Percentiles rank a stretch among this genome's conserved stretches.
Conservation (phyloP, 2,888 invertebrate species). For the Scaptomyza flava region DNA sequence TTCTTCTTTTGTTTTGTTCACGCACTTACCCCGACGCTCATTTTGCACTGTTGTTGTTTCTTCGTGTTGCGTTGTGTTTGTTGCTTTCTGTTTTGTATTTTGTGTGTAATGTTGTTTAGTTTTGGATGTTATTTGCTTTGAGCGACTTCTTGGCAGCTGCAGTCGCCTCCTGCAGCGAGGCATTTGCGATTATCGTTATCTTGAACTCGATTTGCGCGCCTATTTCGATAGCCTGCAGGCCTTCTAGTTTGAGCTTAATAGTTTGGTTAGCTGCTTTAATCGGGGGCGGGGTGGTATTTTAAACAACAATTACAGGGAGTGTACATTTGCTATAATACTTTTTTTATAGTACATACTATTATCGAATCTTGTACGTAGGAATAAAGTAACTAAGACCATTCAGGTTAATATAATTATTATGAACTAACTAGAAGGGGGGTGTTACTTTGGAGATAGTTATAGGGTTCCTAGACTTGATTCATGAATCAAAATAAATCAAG, state of each 20-base stretch:
- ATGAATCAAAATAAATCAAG: no score
- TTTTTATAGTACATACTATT: no score
- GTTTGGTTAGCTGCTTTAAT: neutral
- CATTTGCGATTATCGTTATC: slow-evolving; percentile 83
- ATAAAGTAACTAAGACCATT: no score
- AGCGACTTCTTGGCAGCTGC: slow-evolving; percentile 83
- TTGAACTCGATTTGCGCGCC: slow-evolving; percentile 83
- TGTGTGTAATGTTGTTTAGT: slow-evolving; percentile 65
- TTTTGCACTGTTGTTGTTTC: slow-evolving; percentile 40
- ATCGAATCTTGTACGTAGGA: no score
- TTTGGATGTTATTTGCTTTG: slow-evolving; percentile 83
- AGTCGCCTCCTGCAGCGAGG: slow-evolving; percentile 81
- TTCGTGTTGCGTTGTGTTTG: slow-evolving; percentile 22
- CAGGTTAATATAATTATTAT: no score
- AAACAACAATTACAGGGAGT: no score
- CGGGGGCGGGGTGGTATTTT: neutral
- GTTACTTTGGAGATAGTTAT: no score
- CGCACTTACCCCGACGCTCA: slow-evolving; percentile 39
- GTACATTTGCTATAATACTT: no score
- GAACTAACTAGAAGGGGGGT: no score
- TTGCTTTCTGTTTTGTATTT: slow-evolving; percentile 27
- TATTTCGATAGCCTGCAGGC: slow-evolving; percentile 74
- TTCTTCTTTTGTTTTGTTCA: slow-evolving; percentile 52
- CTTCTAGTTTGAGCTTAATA: slow-evolving; percentile 31
- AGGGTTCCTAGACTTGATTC: no score